Conservation (phyloP, 2,797 vertebrate species). For the Tangara arthus region DNA sequence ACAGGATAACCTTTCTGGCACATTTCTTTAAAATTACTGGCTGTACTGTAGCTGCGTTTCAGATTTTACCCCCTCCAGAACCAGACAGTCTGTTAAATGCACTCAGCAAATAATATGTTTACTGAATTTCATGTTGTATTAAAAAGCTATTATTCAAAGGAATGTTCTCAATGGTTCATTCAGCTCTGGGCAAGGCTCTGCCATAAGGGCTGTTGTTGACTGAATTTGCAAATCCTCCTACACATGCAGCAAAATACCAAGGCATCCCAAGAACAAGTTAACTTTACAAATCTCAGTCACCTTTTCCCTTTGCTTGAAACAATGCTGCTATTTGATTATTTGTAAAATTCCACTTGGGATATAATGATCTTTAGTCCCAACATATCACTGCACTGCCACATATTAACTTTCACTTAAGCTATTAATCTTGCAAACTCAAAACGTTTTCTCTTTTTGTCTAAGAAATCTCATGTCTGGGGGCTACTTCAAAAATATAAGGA, state of each 20-base stretch:
- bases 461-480: not conserved
- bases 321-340: conserved; percentile 38
- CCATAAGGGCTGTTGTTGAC: not conserved
- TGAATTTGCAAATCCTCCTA: conserved; percentile 60
- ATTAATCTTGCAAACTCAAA: not conserved
- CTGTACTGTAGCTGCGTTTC: not conserved
- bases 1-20: not conserved
- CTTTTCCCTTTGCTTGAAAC: conserved; percentile 38
- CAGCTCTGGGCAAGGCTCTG: not conserved
- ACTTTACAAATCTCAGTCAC: conserved; percentile 24
- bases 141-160: conserved; percentile 10
- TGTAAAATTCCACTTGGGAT: conserved; percentile 23
- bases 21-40: not conserved
- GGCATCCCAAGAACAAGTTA: conserved; percentile 47
- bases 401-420: not conserved
- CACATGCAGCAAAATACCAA: conserved; percentile 32
- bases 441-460: not conserved
- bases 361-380: not conserved
- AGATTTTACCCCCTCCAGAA: not conserved
- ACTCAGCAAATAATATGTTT: conserved; percentile 6
- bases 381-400: not conserved
- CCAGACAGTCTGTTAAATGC: not conserved
- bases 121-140: conserved; percentile 1
- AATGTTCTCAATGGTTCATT: conserved; percentile 44
- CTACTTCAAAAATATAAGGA: not conserved